Conservation (phyloP, 2,113 vertebrate species). For the Lonchura striata region DNA sequence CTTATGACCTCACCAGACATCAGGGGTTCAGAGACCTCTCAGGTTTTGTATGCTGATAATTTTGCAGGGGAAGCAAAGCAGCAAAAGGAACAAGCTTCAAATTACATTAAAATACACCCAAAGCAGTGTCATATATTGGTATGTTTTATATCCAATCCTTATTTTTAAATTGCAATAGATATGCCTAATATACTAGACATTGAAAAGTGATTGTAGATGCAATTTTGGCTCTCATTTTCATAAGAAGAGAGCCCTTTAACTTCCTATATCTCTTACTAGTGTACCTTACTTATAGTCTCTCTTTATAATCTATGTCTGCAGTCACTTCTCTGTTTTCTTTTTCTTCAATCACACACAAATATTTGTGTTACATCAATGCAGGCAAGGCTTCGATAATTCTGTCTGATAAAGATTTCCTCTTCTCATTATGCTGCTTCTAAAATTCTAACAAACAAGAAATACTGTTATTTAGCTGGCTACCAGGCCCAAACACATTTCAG, state of each 20-base stretch:
- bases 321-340: neutral
- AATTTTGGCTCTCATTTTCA: neutral
- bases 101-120: neutral
- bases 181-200: neutral
- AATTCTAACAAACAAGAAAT: neutral
- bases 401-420: neutral
- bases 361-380: neutral
- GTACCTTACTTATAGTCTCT: neutral
- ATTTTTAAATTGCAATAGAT: neutral
- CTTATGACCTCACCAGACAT: neutral
- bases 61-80: neutral
- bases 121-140: neutral
- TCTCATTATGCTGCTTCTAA: neutral
- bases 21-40: neutral
- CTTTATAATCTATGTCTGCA: neutral
- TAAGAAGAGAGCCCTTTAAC: neutral
- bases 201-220: neutral
- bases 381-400: neutral
- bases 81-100: neutral
- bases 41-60: neutral
- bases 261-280: neutral
- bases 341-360: neutral
- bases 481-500: neutral
- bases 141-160: neutral
- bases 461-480: neutral